Evolutionary conservation across 2,113 vertebrate species (phyloP).

Genomic region (Nibea albiflora): DNA sequence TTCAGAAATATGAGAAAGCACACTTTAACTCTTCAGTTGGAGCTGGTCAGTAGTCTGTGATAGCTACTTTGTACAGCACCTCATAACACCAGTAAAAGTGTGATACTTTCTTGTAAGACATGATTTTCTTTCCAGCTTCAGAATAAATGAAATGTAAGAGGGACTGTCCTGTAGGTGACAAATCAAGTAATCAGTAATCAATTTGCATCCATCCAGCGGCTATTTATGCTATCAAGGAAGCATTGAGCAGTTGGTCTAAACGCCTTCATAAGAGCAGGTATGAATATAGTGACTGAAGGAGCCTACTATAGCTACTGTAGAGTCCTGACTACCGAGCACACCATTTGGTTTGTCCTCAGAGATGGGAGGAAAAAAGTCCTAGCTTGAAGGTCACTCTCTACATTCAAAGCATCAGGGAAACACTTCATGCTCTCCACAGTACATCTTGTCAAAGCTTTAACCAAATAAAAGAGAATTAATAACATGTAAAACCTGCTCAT

Average conservation of each 20-base stretch:
- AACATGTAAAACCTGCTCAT: conserved; percentile 35
- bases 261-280: not conserved
- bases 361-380: not conserved
- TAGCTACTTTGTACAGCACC: not conserved
- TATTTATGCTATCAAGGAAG: conserved; percentile 16
- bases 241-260: not conserved
- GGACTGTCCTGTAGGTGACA: not conserved
- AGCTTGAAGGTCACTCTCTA: conserved; percentile 44
- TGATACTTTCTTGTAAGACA: not conserved
- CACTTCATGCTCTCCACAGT: conserved; percentile 7
- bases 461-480: conserved; percentile 49
- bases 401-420: conserved; percentile 30
- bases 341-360: not conserved
- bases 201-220: not conserved
- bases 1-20: not conserved
- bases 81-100: not conserved
- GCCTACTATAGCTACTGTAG: too few relatives aligned
- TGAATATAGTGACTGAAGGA: too few relatives aligned
- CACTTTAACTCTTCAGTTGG: not conserved
- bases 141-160: not conserved
- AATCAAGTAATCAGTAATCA: conserved; percentile 7
- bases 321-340: not conserved
- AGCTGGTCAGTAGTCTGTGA: not conserved
- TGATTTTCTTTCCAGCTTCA: not conserved
- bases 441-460: conserved; percentile 5